A percentile compares a stretch with the other conserved stretches of the same genome.
These are phyloP conservation scores for Cassiopea andromeda DNA, from an alignment of 30 jellyfish, hydroid and myxozoan species.

Conservation along the genomic window DNA sequence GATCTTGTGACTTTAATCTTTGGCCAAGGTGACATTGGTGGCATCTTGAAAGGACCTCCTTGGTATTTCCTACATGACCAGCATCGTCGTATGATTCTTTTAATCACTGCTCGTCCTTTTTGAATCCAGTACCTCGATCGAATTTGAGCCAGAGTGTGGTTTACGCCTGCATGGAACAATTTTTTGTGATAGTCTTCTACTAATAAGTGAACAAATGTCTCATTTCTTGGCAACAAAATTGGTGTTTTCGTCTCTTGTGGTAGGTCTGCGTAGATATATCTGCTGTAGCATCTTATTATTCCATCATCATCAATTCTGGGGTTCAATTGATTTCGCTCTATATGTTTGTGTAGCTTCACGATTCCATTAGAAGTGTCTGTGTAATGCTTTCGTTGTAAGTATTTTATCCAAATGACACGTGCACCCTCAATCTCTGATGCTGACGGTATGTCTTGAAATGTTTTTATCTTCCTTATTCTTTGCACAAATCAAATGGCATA, in stretches of 20 bases:
- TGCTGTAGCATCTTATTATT: slow-evolving; percentile 29
- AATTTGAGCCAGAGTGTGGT: slow-evolving; percentile 5
- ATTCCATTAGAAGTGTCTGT: background rate
- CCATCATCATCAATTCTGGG: slow-evolving; percentile 20
- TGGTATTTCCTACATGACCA: background rate
- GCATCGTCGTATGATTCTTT: slow-evolving; percentile 1
- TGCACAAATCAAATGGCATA: slow-evolving; percentile 15
- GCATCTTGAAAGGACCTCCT: slow-evolving; percentile 52
- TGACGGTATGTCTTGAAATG: background rate
- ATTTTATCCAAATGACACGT: slow-evolving; percentile 9
- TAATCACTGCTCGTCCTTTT: slow-evolving; percentile 17
- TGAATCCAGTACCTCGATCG: slow-evolving; percentile 9
- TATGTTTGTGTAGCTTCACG: slow-evolving; percentile 1
- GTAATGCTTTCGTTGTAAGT: slow-evolving; percentile 9
- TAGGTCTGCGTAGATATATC: slow-evolving; percentile 7
- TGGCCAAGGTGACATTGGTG: slow-evolving; percentile 53
- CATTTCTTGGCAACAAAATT: slow-evolving; percentile 14
- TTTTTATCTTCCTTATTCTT: background rate
- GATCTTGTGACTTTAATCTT: slow-evolving; percentile 5
- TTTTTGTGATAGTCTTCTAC: slow-evolving; percentile 23
- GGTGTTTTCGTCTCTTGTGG: slow-evolving; percentile 19
- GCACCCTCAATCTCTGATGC: background rate
- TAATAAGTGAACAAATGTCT: slow-evolving; percentile 1
- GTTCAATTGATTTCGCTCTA: background rate
- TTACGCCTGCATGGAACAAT: slow-evolving; percentile 12